Conservation (phyloP, 2,113 vertebrate species). For the Stigmatopora argus region DNA sequence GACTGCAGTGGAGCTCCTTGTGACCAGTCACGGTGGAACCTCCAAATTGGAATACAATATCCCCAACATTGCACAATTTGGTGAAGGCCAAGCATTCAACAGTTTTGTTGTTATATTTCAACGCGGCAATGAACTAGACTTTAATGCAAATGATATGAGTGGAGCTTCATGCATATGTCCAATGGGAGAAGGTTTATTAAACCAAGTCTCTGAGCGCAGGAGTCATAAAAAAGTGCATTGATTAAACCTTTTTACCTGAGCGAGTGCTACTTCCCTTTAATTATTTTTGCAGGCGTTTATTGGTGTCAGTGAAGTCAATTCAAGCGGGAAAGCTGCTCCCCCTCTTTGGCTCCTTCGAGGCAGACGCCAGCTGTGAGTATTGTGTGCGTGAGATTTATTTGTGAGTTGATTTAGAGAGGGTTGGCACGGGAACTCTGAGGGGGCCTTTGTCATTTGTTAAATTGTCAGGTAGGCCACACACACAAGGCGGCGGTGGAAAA, state of each 20-base stretch:
- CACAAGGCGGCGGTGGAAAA: slow-evolving; percentile 6
- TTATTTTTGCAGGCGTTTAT: slow-evolving; percentile 9
- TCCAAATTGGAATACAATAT: not conserved
- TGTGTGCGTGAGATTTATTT: slow-evolving; percentile 6
- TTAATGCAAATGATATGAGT: not conserved
- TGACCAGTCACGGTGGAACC: not conserved
- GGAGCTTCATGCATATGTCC: not conserved
- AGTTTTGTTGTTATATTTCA: not conserved
- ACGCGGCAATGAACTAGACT: not conserved
- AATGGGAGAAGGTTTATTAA: not conserved
- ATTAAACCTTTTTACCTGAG: not conserved
- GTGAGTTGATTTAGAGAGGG: slow-evolving; percentile 40
- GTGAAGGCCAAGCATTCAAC: not conserved
- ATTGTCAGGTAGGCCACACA: slow-evolving; percentile 48
- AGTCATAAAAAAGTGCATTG: slow-evolving; percentile 39
- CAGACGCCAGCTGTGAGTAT: slow-evolving; percentile 16
- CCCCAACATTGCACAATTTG: not conserved
- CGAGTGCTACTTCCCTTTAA: slow-evolving; percentile 5
- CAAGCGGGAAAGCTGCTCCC: slow-evolving; percentile 12
- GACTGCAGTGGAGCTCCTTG: not conserved
- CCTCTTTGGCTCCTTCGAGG: slow-evolving; percentile 23
- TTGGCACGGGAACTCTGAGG: slow-evolving; percentile 20
- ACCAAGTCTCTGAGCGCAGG: slow-evolving; percentile 24
- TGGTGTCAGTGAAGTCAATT: slow-evolving; percentile 4
- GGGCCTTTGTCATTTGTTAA: slow-evolving; percentile 45